These are phyloP conservation scores for Pelmatolapia mariae DNA, from an alignment of 2,113 vertebrate species.

Conservation along the genomic window DNA sequence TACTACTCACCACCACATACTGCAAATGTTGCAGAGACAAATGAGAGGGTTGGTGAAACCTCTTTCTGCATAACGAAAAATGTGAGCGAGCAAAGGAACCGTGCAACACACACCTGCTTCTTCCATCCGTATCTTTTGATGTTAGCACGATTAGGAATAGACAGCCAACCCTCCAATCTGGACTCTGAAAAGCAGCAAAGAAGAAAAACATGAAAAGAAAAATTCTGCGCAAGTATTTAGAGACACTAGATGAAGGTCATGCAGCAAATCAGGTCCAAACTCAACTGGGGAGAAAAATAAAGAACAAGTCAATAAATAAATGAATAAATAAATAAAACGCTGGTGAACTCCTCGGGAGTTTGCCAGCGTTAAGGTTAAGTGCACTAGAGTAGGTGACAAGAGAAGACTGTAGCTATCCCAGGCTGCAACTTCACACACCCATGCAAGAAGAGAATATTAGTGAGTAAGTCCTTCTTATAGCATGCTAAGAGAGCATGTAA, in stretches of 20 bases:
- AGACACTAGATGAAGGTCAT: conserved; percentile 36
- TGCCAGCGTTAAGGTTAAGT: background rate
- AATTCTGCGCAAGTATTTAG: background rate
- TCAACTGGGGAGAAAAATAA: conserved; percentile 4
- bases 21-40: conserved; percentile 55
- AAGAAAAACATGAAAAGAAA: background rate
- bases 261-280: conserved; percentile 53
- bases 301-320: conserved; percentile 3
- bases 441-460: conserved; percentile 20
- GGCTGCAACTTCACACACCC: conserved; percentile 1
- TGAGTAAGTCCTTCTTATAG: background rate
- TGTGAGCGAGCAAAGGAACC: background rate
- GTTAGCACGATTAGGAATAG: conserved; percentile 93
- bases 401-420: background rate
- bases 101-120: conserved; percentile 82
- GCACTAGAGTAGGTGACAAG: conserved; percentile 1
- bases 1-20: conserved; percentile 99
- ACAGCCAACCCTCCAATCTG: conserved; percentile 97
- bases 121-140: conserved; percentile 98
- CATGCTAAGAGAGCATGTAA: background rate
- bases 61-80: background rate
- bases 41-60: background rate
- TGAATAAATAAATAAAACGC: background rate
- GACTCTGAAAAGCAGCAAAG: conserved; percentile 76
- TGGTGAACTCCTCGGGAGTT: background rate